These are phyloP conservation scores for Phlogophora meticulosa DNA, from an alignment of 2,888 invertebrate genomes.

Conservation along the genomic window DNA sequence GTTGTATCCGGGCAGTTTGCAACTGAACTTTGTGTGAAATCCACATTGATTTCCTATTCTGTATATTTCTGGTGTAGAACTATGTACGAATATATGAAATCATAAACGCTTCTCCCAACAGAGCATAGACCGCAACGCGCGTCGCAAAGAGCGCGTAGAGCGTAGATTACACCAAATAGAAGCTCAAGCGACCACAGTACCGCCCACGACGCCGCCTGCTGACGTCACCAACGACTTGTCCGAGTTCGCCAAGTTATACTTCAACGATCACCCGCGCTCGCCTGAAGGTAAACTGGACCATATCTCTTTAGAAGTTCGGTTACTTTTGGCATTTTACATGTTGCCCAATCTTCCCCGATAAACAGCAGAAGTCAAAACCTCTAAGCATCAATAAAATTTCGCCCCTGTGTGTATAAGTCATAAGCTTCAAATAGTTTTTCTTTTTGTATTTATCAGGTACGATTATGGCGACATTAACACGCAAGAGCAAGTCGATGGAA, in stretches of 20 bases:
- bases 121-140: constrained; percentile 93
- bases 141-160: constrained; percentile 96
- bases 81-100: too few relatives aligned
- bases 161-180: constrained; percentile 96
- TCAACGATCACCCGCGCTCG: constrained; percentile 96
- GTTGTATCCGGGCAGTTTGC: too few relatives aligned
- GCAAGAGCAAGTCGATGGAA: constrained; percentile 95
- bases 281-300: constrained; percentile 93
- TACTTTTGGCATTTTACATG: not conserved
- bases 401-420: fast-evolving
- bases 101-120: constrained; percentile 50
- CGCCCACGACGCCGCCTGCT: constrained; percentile 88
- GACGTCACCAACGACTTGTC: constrained; percentile 95
- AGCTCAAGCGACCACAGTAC: constrained; percentile 80
- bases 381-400: not conserved
- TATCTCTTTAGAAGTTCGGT: not conserved
- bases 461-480: constrained; percentile 96
- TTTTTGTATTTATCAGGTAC: constrained; percentile 83
- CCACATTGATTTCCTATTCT: too few relatives aligned
- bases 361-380: too few relatives aligned
- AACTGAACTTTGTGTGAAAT: too few relatives aligned
- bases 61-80: too few relatives aligned
- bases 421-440: not conserved
- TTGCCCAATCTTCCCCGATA: not conserved
- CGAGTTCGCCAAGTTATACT: constrained; percentile 98